Base-by-base conservation (phyloP, 1,140 invertebrate species). In the Myzus persicae region DNA sequence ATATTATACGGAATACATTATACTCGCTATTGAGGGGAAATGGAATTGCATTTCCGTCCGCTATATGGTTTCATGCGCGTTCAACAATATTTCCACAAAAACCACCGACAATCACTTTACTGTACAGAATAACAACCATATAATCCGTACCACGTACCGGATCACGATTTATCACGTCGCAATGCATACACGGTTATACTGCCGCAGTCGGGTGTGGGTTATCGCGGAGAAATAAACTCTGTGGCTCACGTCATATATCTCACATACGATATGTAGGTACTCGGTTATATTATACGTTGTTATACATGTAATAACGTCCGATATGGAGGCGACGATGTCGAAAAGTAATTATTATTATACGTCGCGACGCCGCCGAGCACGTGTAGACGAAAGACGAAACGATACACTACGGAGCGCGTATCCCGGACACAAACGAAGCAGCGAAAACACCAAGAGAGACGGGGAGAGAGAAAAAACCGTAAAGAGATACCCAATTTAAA, bases 291-390 rank as follows among this genome's bases (percentile, higher is more conserved):
- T n/a, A n/a, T 31, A 84, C 38, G 22, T 24, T 26, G 40, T 84
- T 84, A 42, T 84, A 82, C 81, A 4, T 38, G 81, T 38, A 82
- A 40, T 40, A 82, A 24, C 42, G 85, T 26, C 42, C 42, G 85
- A 87, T 87, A 44, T 44, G 59, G 38, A 38, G 82, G 14, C 85
- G 85, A 46, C 87, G n/a, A 42, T n/a, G 87, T 48, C 26, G 85
- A 88, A 46, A 88, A 88, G 85, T 88, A 88, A 88, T 88, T 88
- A 88, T 88, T 88, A 88, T 20, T 20, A 88, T n/a, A n/a, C 38
- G 84, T 46, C 42, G 84, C 84, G 26, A 11, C 44, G 87, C 20
- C 87, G 87, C 44, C 44, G 20, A 38, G n/a, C 31, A 31, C 26
- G 42, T 44, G 26, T 18, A 87, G 38, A 81, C n/a, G n/a, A 76